Evolutionary conservation across 2,888 invertebrate genomes (phyloP), one percentile per base, ranked within the genome.

Genomic region (Apamea epomidion): DNA sequence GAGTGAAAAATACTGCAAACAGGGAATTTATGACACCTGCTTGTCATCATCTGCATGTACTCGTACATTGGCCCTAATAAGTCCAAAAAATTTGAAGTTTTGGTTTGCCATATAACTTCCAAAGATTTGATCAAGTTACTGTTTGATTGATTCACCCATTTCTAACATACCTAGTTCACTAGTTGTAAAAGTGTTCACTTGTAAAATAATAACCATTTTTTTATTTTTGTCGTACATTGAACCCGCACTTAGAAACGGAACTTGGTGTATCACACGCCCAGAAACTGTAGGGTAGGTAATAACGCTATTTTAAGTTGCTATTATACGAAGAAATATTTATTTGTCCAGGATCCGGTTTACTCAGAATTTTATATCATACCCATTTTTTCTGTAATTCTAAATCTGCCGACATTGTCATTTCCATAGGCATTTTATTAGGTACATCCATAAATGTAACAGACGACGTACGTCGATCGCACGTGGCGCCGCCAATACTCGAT

Each of bases 401-500:
- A 74, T 71, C 29, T 62, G 67, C 51, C 29, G 1, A 62, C 16
- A 25, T 32, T 1, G 4, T 45, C 5, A 29, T n/a, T 60, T 48
- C 21, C 37, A 37, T 62, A 60, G 5, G 67, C 32, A 67, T 84
- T 45, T 62, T 74, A 54, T 74, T 62, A n/a, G n/a, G n/a, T n/a
- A 70, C 45, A 18, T 16, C 5, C n/a, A 12, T 48, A 29, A 42
- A 37, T 67, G 71, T 68, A 84, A 84, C 21, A 21, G n/a, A 21
- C 84, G 21, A n/a, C 29, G 1, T 45, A 1, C 42, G 8, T 25
- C 18, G 32, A 12, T 25, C 37, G 51, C 62, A 42, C 80, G 72
- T 65, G 85, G 69, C 81, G 48, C 62, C 67, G 64, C 37, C 74
- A 77, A 68, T 58, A 60, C 74, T 72, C 21, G 29, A 32, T 21